phyloP scores from a whole-genome alignment of 1,140 invertebrate genomes.

The Cecropterus lyciades region DNA sequence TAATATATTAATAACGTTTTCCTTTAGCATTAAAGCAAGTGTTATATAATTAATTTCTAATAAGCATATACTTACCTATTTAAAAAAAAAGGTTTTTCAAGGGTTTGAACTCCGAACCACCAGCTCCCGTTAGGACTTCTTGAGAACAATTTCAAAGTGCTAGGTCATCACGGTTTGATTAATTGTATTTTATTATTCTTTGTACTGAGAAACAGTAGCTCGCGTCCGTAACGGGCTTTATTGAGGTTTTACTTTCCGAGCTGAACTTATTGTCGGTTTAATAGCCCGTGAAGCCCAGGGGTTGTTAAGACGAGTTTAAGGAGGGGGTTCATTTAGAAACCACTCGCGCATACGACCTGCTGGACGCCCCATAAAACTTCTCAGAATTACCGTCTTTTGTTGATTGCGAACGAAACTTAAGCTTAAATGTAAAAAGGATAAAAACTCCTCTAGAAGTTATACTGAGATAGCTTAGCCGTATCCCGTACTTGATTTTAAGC shows the following conservation, averaged over 20 bases:
- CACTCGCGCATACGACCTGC: conserved; percentile 18
- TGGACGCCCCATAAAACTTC: background rate
- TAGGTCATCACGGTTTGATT: too few relatives aligned
- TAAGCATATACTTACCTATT: too few relatives aligned
- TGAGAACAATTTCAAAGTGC: too few relatives aligned
- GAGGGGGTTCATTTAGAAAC: conserved; percentile 40
- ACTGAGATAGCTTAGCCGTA: background rate
- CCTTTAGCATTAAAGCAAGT: too few relatives aligned
- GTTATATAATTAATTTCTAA: too few relatives aligned
- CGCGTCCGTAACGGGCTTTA: conserved; percentile 5
- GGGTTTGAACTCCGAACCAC: too few relatives aligned
- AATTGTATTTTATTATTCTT: background rate
- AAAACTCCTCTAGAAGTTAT: background rate
- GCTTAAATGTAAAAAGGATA: background rate
- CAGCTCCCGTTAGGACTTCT: too few relatives aligned
- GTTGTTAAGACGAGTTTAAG: conserved; percentile 48
- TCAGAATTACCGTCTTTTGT: conserved; percentile 1
- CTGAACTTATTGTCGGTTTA: conserved; percentile 40
- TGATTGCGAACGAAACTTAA: background rate
- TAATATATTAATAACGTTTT: too few relatives aligned
- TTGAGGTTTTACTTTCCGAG: conserved; percentile 3
- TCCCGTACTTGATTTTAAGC: too few relatives aligned
- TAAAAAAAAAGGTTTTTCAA: too few relatives aligned
- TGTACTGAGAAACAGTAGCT: background rate
- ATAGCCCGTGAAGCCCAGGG: conserved; percentile 47